Percentiles rank a stretch among this genome's conserved stretches.
Conservation (phyloP, 2,113 vertebrate genomes). For the Danionella cerebrum region DNA sequence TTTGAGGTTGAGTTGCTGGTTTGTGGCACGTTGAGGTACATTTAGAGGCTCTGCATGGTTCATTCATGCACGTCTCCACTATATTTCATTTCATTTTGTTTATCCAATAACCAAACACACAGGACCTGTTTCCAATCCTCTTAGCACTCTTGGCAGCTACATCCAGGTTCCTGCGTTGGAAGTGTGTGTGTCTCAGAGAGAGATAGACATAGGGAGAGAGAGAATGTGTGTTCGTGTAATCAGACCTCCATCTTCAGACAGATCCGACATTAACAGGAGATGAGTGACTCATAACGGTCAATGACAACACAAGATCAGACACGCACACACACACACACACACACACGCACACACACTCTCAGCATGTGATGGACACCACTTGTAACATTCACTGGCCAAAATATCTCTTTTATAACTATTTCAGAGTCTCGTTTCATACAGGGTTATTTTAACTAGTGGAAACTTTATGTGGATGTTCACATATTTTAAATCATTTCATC, state of each 20-base stretch:
- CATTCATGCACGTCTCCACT: neutral
- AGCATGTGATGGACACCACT: neutral
- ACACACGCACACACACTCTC: neutral
- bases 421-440: neutral
- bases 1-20: too few species aligned
- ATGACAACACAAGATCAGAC: slow-evolving; percentile 14
- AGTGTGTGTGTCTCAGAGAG: neutral
- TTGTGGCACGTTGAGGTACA: too few species aligned
- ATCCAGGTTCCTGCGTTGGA: neutral
- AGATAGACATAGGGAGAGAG: too few species aligned
- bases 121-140: neutral
- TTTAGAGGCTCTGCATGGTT: too few species aligned
- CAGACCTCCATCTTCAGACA: slow-evolving; percentile 15
- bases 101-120: neutral
- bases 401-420: neutral
- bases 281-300: slow-evolving; percentile 13
- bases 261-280: slow-evolving; percentile 27
- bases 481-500: too few species aligned
- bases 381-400: neutral
- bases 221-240: neutral
- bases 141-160: neutral
- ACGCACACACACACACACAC: slow-evolving; percentile 1
- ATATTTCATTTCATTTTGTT: slow-evolving; percentile 8
- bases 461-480: neutral
- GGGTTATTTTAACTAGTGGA: too few species aligned